Conservation (phyloP, 2,888 invertebrate species). For the Aromia moschata region DNA sequence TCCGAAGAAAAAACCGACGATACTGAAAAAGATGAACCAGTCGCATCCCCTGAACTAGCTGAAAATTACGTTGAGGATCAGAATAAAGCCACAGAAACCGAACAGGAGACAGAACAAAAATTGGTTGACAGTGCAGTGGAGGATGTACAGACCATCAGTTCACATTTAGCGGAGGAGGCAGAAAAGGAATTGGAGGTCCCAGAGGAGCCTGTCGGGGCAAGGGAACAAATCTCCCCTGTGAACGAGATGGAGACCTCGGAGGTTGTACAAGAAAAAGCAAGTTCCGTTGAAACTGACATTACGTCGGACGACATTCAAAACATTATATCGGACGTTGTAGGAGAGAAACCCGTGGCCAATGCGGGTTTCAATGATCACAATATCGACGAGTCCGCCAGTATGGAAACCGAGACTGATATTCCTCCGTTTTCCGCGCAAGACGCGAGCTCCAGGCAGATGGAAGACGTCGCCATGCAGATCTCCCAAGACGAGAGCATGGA, state of each 20-base stretch:
- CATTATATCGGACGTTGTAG: conserved; percentile 34
- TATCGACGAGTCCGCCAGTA: conserved; percentile 12
- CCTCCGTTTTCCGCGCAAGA: conserved; percentile 7
- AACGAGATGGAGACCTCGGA: conserved; percentile 18
- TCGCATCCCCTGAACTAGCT: no score
- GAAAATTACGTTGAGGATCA: not conserved
- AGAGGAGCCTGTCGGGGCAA: conserved; percentile 6
- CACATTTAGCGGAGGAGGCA: not conserved
- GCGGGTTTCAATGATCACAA: conserved; percentile 13
- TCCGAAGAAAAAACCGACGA: not conserved
- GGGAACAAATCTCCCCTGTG: conserved; percentile 5
- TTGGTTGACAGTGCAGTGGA: not conserved
- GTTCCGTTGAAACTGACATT: conserved; percentile 21
- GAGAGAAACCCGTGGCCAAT: conserved; percentile 16
- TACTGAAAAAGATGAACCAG: not conserved
- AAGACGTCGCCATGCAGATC: conserved; percentile 13
- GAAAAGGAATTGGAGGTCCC: conserved; percentile 10
- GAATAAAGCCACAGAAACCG: not conserved
- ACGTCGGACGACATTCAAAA: conserved; percentile 38
- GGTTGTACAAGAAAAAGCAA: conserved; percentile 20
- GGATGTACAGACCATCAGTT: not conserved
- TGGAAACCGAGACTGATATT: conserved; percentile 29
- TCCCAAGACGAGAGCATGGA: conserved; percentile 27
- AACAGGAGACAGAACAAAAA: conserved; percentile 19
- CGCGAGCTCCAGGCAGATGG: not conserved